Evolutionary conservation across 2,888 invertebrate species (phyloP).

Genomic region (Creontiades dilutus): DNA sequence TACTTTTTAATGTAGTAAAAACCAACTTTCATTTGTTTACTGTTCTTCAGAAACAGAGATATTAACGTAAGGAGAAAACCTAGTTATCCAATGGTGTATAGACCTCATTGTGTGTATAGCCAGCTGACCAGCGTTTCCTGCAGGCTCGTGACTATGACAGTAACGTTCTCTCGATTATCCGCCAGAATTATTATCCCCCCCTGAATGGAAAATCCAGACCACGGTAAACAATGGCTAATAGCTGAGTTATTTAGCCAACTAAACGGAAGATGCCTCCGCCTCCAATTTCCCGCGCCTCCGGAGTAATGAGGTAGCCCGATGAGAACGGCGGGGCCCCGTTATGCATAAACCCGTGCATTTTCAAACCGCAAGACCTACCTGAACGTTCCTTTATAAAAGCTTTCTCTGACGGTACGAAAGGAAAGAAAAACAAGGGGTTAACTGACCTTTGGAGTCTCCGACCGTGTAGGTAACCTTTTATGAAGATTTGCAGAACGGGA

Average conservation of each 20-base stretch:
- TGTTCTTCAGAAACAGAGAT: too few relatives aligned
- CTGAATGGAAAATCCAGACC: neutral
- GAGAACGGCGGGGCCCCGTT: constrained; percentile 9
- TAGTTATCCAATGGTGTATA: too few relatives aligned
- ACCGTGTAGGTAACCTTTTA: constrained; percentile 41
- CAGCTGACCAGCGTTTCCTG: too few relatives aligned
- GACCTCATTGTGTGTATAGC: too few relatives aligned
- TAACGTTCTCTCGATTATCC: neutral
- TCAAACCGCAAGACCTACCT: constrained; percentile 18
- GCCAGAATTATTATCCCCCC: neutral
- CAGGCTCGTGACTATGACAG: too few relatives aligned
- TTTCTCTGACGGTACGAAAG: neutral
- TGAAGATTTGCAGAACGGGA: constrained; percentile 47
- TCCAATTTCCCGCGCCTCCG: constrained; percentile 19
- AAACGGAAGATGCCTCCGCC: neutral
- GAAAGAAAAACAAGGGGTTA: constrained; percentile 29
- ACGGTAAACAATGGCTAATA: neutral
- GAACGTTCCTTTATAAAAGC: constrained; percentile 30
- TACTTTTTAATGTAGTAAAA: too few relatives aligned
- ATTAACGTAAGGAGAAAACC: too few relatives aligned
- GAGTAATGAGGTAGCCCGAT: constrained; percentile 32
- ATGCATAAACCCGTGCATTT: constrained; percentile 42
- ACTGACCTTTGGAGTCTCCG: constrained; percentile 3
- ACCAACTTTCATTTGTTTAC: too few relatives aligned
- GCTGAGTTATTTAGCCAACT: neutral